Conservation (phyloP, 23 tunicate genomes). For the Corella eumyota region DNA sequence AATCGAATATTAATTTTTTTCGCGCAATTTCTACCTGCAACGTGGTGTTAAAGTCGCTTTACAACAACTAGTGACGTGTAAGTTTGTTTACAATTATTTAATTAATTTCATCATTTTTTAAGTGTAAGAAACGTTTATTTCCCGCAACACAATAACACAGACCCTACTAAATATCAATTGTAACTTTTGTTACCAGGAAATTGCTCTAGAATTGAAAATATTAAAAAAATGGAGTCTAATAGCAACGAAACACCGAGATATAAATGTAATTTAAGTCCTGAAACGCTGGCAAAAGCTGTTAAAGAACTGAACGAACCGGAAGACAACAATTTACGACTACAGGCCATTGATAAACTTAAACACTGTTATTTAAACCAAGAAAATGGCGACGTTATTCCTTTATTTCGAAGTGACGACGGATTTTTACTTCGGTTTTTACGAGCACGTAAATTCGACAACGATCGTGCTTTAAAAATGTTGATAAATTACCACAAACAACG, state of each 20-base stretch:
- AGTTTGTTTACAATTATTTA: too few species aligned
- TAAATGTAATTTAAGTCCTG: constrained; percentile 36
- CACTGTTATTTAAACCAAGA: constrained; percentile 24
- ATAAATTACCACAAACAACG: constrained; percentile 57
- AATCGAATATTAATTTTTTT: too few species aligned
- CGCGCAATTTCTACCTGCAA: too few species aligned
- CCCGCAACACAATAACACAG: too few species aligned
- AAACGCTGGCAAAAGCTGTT: constrained; percentile 42
- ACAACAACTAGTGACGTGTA: too few species aligned
- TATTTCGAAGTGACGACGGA: constrained; percentile 37
- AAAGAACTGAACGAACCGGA: constrained; percentile 73
- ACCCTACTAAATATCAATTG: too few species aligned
- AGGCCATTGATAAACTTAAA: constrained; percentile 58
- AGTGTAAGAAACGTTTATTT: too few species aligned
- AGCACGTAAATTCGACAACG: constrained; percentile 66
- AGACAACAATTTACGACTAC: constrained; percentile 38
- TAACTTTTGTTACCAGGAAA: too few species aligned
- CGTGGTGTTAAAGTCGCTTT: too few species aligned
- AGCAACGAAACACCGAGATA: constrained; percentile 57
- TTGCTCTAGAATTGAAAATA: too few species aligned
- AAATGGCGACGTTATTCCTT: constrained; percentile 6
- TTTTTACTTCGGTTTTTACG: constrained; percentile 57
- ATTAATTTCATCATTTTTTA: too few species aligned
- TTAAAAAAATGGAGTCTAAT: too few species aligned
- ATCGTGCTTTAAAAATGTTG: constrained; percentile 47